Percentiles rank a stretch among this genome's conserved stretches.
Evolutionary conservation across 30 jellyfish, hydroid and myxozoan species (phyloP).

Genomic region (Chironex yamaguchii): DNA sequence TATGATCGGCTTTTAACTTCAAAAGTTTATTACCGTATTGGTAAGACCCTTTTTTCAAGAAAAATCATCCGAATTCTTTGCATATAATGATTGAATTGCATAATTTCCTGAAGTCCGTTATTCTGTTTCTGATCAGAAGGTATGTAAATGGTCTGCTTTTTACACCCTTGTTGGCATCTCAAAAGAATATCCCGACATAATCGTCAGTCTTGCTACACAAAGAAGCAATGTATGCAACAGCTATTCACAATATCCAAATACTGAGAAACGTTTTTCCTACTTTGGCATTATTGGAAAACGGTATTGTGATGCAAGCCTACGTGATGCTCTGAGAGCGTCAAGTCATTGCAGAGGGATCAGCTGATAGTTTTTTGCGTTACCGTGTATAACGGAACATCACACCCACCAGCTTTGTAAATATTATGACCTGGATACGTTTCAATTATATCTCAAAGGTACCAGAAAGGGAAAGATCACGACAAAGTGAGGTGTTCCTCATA

Average conservation of each 20-base stretch:
- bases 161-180: conserved; percentile 2
- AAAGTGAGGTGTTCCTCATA: background rate
- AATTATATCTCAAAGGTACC: background rate
- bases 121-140: background rate
- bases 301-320: conserved; percentile 27
- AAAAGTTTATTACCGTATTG: too few relatives aligned
- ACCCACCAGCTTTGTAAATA: conserved; percentile 27
- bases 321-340: conserved; percentile 26
- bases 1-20: too few relatives aligned
- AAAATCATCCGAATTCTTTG: too few relatives aligned
- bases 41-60: too few relatives aligned
- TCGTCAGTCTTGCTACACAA: background rate
- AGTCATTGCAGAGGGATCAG: background rate
- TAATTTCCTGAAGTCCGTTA: too few relatives aligned
- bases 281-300: conserved; percentile 39
- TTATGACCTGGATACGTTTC: conserved; percentile 23
- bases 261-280: conserved; percentile 38
- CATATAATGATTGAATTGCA: too few relatives aligned
- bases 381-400: background rate
- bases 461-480: conserved; percentile 9
- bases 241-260: conserved; percentile 10
- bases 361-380: background rate
- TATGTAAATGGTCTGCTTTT: background rate
- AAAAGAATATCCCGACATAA: background rate
- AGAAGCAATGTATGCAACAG: conserved; percentile 48